Evolutionary conservation across 2,113 vertebrate species (phyloP).

Genomic region (Scomber japonicus): DNA sequence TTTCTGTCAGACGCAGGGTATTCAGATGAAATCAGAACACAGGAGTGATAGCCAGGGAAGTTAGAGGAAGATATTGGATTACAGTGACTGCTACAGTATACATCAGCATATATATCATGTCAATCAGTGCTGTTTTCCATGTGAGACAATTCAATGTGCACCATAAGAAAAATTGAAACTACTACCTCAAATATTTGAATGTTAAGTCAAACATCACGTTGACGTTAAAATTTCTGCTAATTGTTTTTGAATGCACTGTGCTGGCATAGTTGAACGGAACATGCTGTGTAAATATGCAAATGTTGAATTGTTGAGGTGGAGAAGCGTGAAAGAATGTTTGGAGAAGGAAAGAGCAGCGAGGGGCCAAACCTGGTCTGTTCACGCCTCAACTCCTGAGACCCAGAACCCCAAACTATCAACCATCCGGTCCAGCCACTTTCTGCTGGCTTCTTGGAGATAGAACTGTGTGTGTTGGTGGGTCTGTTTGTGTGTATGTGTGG

Average conservation of each 20-base stretch:
- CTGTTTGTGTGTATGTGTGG: conserved; percentile 23
- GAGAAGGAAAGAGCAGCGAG: conserved; percentile 1
- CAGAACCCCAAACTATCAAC: conserved; percentile 20
- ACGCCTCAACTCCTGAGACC: conserved; percentile 13
- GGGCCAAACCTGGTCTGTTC: conserved; percentile 17
- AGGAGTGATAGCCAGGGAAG: conserved; percentile 6
- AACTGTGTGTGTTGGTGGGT: not conserved
- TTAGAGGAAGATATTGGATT: conserved; percentile 1
- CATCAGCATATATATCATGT: not conserved
- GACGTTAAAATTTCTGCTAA: conserved; percentile 11
- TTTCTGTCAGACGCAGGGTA: conserved; percentile 22
- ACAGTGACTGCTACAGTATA: not conserved
- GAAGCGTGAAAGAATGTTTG: conserved; percentile 50
- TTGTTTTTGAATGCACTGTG: conserved; percentile 25
- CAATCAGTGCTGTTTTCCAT: not conserved
- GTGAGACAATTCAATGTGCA: not conserved
- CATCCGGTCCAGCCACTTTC: not conserved
- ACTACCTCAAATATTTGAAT: conserved; percentile 16
- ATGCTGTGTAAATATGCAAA: conserved; percentile 44
- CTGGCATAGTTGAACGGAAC: not conserved
- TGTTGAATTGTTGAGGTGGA: not conserved
- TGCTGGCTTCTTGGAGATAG: not conserved
- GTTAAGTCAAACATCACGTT: conserved; percentile 31
- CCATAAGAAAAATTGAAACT: not conserved
- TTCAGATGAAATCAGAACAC: conserved; percentile 32